Evolutionary conservation across 2,888 invertebrate genomes (phyloP), one percentile per base, ranked within the genome.

Genomic region (Drosophila suboccidentalis): DNA sequence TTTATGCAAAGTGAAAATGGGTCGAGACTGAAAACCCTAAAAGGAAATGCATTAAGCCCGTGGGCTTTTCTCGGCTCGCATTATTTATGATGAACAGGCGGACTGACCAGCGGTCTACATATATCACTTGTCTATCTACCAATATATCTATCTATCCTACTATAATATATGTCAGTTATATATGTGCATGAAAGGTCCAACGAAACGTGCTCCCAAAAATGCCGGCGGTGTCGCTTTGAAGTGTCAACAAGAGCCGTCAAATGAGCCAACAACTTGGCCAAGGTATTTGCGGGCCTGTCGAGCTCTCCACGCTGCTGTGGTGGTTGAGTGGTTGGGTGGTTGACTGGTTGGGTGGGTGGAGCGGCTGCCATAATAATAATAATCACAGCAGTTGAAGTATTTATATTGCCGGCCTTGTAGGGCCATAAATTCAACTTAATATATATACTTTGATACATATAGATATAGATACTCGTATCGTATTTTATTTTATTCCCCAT

Each of bases 321-420:
- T 49, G 49, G 6, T 32, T 32, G 32, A 4, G 4, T 13, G 50
- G 36, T 10, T 38, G 4, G 5, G 22, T 38, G 51, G 51, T 9
- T 17, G 5, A n/a, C 9, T 38, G 38, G 38, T 4, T 36, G 22
- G 51, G 41, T 51, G 19, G 29, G 43, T 54, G 32, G 46, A 22
- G 51, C 44, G 61, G 65, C 26, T 72, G 75, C 53, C 61, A 47
- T 17, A 82, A 78, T 65, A 82, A 78, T 65, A 87, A 64, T 89
- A 87, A 89, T 89, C 90, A 78, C 75, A 69, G 70, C 80, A 68
- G 69, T 71, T 90, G 90, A 86, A 75, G 84, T 78, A 90, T 86
- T 86, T 86, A 86, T 86, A 76, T 59, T 71, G 44, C 49, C 54
- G 89, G 87, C 72, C 87, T 84, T 66, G 72, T 63, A 62, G 70